A percentile compares a stretch with the other conserved stretches of the same genome.
Conservation (phyloP, 2,113 vertebrate genomes). For the Gopherus flavomarginatus region DNA sequence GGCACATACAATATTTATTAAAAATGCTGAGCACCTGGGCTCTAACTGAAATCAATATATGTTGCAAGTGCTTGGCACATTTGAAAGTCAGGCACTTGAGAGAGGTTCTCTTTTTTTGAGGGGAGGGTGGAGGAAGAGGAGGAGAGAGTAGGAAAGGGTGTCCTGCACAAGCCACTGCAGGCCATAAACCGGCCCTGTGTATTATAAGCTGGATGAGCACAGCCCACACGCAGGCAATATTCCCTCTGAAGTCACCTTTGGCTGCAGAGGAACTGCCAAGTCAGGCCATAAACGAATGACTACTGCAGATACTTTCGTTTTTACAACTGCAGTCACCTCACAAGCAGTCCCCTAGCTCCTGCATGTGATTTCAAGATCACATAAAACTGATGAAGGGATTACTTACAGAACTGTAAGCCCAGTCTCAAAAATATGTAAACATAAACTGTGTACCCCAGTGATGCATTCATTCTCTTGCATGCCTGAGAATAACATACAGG, state of each 20-base stretch:
- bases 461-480: neutral
- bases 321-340: neutral
- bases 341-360: neutral
- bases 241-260: rapidly evolving
- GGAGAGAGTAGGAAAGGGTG: rapidly evolving
- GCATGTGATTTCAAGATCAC: neutral
- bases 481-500: neutral
- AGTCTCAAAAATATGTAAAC: neutral
- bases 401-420: neutral
- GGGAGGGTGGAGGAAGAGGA: no score
- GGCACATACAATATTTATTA: slow-evolving; percentile 1
- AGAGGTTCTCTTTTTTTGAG: neutral
- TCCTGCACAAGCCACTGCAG: rapidly evolving
- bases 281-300: neutral
- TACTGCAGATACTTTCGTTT: neutral
- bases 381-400: neutral
- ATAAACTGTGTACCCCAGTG: neutral
- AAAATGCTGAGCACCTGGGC: neutral
- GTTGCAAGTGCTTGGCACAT: rapidly evolving
- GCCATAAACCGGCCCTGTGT: neutral
- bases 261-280: rapidly evolving
- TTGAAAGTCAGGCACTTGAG: neutral
- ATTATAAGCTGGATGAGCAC: rapidly evolving
- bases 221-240: rapidly evolving
- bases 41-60: neutral